A percentile compares a stretch with the other conserved stretches of the same genome.
These are phyloP conservation scores for Andrena dorsata DNA, from an alignment of 2,888 invertebrate genomes.

Conservation along the genomic window DNA sequence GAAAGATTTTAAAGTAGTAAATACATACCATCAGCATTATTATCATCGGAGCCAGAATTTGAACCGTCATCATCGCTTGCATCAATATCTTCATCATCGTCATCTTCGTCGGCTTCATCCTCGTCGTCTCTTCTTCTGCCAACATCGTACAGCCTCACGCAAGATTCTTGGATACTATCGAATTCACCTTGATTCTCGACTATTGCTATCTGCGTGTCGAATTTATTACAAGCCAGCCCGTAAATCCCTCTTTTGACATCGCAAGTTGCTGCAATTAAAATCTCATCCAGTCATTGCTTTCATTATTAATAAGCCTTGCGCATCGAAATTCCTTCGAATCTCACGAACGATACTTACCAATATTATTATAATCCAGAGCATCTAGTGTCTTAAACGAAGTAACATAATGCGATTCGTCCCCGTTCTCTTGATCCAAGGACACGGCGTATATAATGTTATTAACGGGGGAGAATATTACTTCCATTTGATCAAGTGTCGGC, in stretches of 20 bases:
- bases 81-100: constrained; percentile 87
- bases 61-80: constrained; percentile 88
- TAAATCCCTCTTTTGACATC: constrained; percentile 96
- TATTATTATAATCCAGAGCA: constrained; percentile 96
- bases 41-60: constrained; percentile 84
- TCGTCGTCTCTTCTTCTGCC: constrained; percentile 95
- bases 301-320: constrained; percentile 1
- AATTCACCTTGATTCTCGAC: constrained; percentile 96
- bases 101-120: constrained; percentile 93
- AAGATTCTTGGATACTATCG: constrained; percentile 94
- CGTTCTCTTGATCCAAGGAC: constrained; percentile 90
- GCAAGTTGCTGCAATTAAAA: constrained; percentile 90
- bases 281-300: constrained; percentile 5
- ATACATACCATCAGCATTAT: constrained; percentile 82
- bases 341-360: constrained; percentile 89
- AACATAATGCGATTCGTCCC: constrained; percentile 92
- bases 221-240: constrained; percentile 92
- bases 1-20: constrained; percentile 8
- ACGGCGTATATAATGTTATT: constrained; percentile 96
- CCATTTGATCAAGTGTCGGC: constrained; percentile 95
- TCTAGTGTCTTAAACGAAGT: constrained; percentile 98
- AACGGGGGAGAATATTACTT: constrained; percentile 94
- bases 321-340: too few relatives aligned
- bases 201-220: constrained; percentile 94
- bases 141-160: constrained; percentile 96